Evolutionary conservation across 2,797 vertebrate species (phyloP).

Genomic region (Loriculus beryllinus): DNA sequence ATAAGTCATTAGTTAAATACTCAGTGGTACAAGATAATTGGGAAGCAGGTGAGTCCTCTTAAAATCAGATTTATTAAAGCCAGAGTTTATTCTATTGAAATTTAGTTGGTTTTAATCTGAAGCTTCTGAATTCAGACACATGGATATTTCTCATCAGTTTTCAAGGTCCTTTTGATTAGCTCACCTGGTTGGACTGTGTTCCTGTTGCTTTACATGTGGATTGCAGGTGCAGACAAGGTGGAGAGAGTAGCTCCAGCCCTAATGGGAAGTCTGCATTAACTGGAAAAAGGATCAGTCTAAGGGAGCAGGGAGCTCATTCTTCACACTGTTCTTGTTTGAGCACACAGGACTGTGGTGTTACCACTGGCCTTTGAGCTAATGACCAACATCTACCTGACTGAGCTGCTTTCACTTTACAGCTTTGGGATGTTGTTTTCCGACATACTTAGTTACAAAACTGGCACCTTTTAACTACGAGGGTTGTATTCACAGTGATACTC

Average conservation of each 20-base stretch:
- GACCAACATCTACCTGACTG: background rate
- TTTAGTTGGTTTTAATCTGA: background rate
- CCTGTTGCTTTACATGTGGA: background rate
- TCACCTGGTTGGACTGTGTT: background rate
- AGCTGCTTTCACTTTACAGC: constrained; percentile 19
- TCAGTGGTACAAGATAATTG: background rate
- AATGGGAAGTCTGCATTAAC: background rate
- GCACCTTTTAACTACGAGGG: background rate
- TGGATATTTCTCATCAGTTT: background rate
- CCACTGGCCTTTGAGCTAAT: background rate
- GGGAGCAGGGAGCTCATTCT: constrained; percentile 70
- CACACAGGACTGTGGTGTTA: background rate
- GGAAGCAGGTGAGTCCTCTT: constrained; percentile 61
- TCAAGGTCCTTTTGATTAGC: background rate
- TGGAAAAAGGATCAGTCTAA: background rate
- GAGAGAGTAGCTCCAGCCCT: background rate
- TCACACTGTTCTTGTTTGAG: background rate
- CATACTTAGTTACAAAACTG: background rate
- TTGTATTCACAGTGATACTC: background rate
- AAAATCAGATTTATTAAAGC: background rate
- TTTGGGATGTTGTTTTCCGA: background rate
- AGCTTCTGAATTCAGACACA: background rate
- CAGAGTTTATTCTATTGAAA: background rate
- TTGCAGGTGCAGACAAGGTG: background rate
- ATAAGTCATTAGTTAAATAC: background rate